These are phyloP conservation scores for Chromis chromis DNA, from an alignment of 2,797 vertebrate species.

Conservation along the genomic window DNA sequence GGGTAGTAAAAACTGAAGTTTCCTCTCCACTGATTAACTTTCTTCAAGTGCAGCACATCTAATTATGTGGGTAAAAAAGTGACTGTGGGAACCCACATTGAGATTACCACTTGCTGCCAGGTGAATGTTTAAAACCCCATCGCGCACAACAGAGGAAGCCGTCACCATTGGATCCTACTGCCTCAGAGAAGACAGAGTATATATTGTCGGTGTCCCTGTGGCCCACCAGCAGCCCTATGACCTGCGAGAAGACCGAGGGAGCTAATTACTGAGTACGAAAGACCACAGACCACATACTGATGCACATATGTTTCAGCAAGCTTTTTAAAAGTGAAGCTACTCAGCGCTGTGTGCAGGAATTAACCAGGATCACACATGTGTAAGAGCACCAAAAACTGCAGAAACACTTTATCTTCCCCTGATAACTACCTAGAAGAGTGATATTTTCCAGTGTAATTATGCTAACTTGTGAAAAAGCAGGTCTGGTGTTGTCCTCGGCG, in stretches of 20 bases:
- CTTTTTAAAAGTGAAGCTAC: conserved; percentile 30
- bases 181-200: conserved; percentile 30
- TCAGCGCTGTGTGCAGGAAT: conserved; percentile 13
- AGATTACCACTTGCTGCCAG: conserved; percentile 46
- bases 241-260: conserved; percentile 48
- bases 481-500: conserved; percentile 40
- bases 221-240: conserved; percentile 44
- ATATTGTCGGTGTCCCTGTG: conserved; percentile 13
- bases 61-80: conserved; percentile 61
- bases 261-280: conserved; percentile 59
- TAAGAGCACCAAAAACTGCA: conserved; percentile 24
- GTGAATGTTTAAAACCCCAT: conserved; percentile 48
- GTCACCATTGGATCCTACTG: conserved; percentile 8
- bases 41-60: conserved; percentile 51
- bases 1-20: conserved; percentile 44
- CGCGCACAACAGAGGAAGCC: conserved; percentile 7
- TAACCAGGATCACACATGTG: background rate
- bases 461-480: conserved; percentile 39
- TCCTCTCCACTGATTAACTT: conserved; percentile 62
- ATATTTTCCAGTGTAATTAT: conserved; percentile 31
- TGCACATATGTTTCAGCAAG: conserved; percentile 24
- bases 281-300: conserved; percentile 36
- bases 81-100: conserved; percentile 30
- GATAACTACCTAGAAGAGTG: conserved; percentile 14
- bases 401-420: conserved; percentile 25